Evolutionary conservation across 1,140 invertebrate species (phyloP).

Genomic region (Steinernema khuongi): DNA sequence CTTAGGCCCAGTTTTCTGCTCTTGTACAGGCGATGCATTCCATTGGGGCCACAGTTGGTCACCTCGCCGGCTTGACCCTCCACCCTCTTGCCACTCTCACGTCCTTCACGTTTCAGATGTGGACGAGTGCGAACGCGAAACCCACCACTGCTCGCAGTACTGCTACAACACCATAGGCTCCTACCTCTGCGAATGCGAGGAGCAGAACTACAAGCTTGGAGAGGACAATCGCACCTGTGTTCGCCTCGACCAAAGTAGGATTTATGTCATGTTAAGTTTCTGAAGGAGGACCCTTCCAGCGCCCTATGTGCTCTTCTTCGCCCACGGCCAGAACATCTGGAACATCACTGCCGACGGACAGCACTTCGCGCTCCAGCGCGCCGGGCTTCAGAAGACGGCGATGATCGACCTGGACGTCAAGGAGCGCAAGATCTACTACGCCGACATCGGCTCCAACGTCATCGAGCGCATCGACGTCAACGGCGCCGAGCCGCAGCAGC

Average conservation of each 20-base stretch:
- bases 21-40: no score
- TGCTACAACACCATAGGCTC: constrained; percentile 61
- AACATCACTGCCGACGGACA: constrained; percentile 47
- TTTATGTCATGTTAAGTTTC: background rate
- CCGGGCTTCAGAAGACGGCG: constrained; percentile 47
- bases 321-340: constrained; percentile 51
- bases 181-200: constrained; percentile 60
- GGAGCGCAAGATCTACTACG: constrained; percentile 38
- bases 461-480: constrained; percentile 42
- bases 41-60: no score
- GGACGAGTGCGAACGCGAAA: constrained; percentile 48
- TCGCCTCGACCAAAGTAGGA: constrained; percentile 40
- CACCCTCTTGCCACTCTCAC: no score
- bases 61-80: no score
- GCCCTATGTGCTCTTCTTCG: constrained; percentile 46
- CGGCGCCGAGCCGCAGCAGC: constrained; percentile 39
- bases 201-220: constrained; percentile 60
- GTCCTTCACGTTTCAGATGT: constrained; percentile 43
- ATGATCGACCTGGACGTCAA: constrained; percentile 51
- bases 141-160: constrained; percentile 52
- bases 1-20: no score
- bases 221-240: constrained; percentile 60
- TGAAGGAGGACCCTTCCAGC: constrained; percentile 31
- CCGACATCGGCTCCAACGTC: constrained; percentile 41
- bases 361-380: constrained; percentile 41